Base-by-base conservation (phyloP, 1,140 invertebrate genomes). In the Brachionus angularis region DNA sequence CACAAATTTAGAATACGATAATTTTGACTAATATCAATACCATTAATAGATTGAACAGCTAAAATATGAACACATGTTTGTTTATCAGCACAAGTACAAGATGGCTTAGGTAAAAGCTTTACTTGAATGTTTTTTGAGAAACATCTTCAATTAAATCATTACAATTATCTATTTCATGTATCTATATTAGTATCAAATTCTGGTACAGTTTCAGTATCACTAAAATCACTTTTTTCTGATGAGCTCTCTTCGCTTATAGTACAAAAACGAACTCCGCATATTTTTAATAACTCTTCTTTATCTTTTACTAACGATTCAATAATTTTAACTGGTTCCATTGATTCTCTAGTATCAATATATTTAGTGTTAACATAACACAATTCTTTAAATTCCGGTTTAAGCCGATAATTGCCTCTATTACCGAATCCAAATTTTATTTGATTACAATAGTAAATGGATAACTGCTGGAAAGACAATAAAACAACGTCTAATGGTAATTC, bases 1-100 rank as follows among this genome's bases (percentile, higher is more conserved):
- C n/a, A n/a, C n/a, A n/a, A 5, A 52, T 52, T 52, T 52, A 25
- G 49, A 27, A 52, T 52, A 52, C 25, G 49, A 25, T 52, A 52
- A 25, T 25, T 52, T 27, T 52, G 23, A 27, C 49, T 25, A 25
- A 52, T 25, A 25, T 52, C 49, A 27, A 52, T 52, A 21, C 49
- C 18, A 52, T 52, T 52, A 25, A 52, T 52, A 14, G 49, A 52
- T 29, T 52, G 23, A 12, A 52, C 7, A 25, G 49, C 49, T 52
- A 52, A 52, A 12, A 52, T 52, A 52, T 52, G 25, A 5, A 25
- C 23, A 52, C 49, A 52, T 25, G 12, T 25, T 52, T 52, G 49
- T 52, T 52, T 52, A 27, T 52, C 49, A n/a, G n/a, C n/a, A n/a
- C n/a, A n/a, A n/a, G n/a, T n/a, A n/a, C n/a, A n/a, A n/a, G n/a